Base-by-base conservation (phyloP, 2,888 invertebrate genomes). In the Plagiodera versicolora region DNA sequence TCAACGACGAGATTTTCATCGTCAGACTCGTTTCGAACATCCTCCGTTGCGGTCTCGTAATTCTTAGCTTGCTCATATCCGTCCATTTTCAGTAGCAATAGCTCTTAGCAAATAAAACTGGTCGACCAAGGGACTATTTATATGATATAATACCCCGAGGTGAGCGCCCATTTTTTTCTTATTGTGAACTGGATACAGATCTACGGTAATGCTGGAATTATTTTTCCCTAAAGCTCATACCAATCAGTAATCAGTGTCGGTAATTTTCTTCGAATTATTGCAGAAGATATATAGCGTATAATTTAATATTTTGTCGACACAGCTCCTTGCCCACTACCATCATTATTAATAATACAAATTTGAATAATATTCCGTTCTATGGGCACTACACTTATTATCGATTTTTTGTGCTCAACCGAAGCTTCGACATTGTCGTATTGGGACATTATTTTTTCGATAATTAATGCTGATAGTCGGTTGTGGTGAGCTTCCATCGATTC, bases 41-140 rank as follows among this genome's bases (percentile, higher is more conserved):
- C 52, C 32, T n/a, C 30, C 16, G 19, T 58, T 10, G 30, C 30
- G 35, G 18, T 11, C 11, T 50, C 56, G 56, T 67, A 60, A 54
- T 71, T 75, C 72, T 65, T 66, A 66, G 66, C 66, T 74, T 53
- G 56, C 50, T 51, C 61, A 39, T 63, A 51, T 66, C 68, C 64
- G 72, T 70, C 67, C 70, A 71, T 74, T 74, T 75, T 75, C 76
- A 76, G 76, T 76, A 76, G 76, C 76, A 74, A 73, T 72, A 74
- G 75, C 74, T 75, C 72, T 75, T 75, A 74, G 74, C 76, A 72
- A 75, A 76, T 74, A 74, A 76, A 75, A 75, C 72, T 67, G 70
- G 75, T 74, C 64, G 73, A 64, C 72, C 75, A 72, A 68, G 68
- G 63, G 65, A 70, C 62, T 67, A 66, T 70, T 67, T 60, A 57